phyloP scores from a whole-genome alignment of 2,113 vertebrate species.

The Strix aluco region DNA sequence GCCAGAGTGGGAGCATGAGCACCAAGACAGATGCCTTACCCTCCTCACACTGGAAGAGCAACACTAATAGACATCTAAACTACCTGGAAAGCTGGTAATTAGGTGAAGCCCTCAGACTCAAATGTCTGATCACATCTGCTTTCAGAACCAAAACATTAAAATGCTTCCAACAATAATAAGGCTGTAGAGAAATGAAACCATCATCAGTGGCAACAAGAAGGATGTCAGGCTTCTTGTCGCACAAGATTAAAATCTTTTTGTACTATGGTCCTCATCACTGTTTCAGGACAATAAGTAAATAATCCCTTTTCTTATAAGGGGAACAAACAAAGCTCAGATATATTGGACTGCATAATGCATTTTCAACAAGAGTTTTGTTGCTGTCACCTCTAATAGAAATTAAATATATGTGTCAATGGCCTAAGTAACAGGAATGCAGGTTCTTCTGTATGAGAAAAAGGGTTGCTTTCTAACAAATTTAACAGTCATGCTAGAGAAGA shows the following conservation, averaged over 20 bases:
- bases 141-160: neutral
- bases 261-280: neutral
- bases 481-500: neutral
- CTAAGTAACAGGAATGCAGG: neutral
- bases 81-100: neutral
- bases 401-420: neutral
- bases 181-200: neutral
- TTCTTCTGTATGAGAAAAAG: neutral
- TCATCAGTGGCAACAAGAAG: neutral
- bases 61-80: neutral
- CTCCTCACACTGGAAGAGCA: neutral
- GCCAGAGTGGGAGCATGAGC: neutral
- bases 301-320: neutral
- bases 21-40: neutral
- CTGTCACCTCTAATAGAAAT: slow-evolving; percentile 18
- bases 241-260: neutral
- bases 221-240: neutral
- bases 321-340: neutral
- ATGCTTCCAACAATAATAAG: neutral
- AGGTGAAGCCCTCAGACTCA: neutral
- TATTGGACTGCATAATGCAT: neutral
- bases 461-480: neutral
- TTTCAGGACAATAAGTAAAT: neutral
- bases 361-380: slow-evolving; percentile 34
- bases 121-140: neutral